phyloP scores from a whole-genome alignment of 23 tunicate species.

The Trididemnum miniatum region DNA sequence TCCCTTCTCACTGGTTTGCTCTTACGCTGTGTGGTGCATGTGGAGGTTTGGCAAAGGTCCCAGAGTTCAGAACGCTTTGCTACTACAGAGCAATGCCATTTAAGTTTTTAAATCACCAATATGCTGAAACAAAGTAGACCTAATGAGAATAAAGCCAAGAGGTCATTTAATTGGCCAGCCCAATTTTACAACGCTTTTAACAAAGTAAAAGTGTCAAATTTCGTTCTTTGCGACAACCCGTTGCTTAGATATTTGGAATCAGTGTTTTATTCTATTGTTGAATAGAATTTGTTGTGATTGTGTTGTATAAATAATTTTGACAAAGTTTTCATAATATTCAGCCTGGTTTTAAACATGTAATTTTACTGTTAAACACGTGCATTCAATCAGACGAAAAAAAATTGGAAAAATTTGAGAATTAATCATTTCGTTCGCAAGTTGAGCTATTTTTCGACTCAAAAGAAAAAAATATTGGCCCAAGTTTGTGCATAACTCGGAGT shows the following conservation, averaged over 20 bases:
- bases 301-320: conserved; percentile 33
- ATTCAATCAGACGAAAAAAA: not conserved
- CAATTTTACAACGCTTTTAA: not conserved
- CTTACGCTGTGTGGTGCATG: too few relatives aligned
- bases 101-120: too few relatives aligned
- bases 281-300: not conserved
- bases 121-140: not conserved
- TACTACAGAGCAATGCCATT: too few relatives aligned
- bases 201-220: not conserved
- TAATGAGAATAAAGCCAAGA: not conserved
- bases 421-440: too few relatives aligned
- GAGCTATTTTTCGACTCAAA: too few relatives aligned
- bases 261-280: not conserved
- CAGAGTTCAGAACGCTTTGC: too few relatives aligned
- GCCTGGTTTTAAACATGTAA: conserved; percentile 4
- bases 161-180: conserved; percentile 14
- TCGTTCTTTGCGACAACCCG: not conserved
- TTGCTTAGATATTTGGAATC: not conserved
- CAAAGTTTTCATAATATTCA: conserved; percentile 24
- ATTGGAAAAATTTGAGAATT: too few relatives aligned
- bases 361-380: not conserved
- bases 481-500: too few relatives aligned
- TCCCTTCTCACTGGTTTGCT: too few relatives aligned
- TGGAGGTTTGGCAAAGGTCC: too few relatives aligned
- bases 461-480: too few relatives aligned